Conservation (phyloP, 2,113 vertebrate species). For the Marmota monax region DNA sequence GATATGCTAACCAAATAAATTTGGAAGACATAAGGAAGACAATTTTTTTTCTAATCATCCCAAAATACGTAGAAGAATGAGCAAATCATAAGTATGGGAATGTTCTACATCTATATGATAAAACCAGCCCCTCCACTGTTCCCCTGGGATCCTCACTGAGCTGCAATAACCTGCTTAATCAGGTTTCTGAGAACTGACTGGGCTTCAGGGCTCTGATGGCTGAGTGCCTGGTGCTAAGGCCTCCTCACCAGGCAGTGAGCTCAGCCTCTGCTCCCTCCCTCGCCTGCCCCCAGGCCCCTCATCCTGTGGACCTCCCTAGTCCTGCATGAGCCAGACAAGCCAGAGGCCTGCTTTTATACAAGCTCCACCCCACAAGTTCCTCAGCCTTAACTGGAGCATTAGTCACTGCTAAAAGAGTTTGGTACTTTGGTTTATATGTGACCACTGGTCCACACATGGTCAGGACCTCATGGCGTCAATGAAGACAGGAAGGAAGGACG, state of each 20-base stretch:
- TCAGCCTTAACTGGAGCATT: not conserved
- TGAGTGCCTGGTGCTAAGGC: rapidly evolving
- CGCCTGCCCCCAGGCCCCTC: rapidly evolving
- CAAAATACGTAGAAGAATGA: not conserved
- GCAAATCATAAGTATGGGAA: not conserved
- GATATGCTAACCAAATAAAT: not conserved
- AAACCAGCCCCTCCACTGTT: rapidly evolving
- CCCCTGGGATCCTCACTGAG: rapidly evolving
- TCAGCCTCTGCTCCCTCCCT: rapidly evolving
- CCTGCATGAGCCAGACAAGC: rapidly evolving
- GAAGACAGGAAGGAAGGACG: not conserved
- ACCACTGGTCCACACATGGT: not conserved
- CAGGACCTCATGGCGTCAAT: not conserved
- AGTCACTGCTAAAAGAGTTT: not conserved
- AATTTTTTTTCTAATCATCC: not conserved
- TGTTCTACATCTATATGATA: rapidly evolving
- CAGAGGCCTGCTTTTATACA: rapidly evolving
- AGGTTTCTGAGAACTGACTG: rapidly evolving
- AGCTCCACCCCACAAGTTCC: rapidly evolving
- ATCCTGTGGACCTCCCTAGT: rapidly evolving
- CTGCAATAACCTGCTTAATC: too few relatives aligned
- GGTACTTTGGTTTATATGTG: not conserved
- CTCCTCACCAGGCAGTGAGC: rapidly evolving
- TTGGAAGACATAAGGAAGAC: not conserved
- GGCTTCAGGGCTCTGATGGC: not conserved